These are phyloP conservation scores for Hydrotaea cyrtoneurina DNA, from an alignment of 2,888 invertebrate genomes.

Conservation along the genomic window DNA sequence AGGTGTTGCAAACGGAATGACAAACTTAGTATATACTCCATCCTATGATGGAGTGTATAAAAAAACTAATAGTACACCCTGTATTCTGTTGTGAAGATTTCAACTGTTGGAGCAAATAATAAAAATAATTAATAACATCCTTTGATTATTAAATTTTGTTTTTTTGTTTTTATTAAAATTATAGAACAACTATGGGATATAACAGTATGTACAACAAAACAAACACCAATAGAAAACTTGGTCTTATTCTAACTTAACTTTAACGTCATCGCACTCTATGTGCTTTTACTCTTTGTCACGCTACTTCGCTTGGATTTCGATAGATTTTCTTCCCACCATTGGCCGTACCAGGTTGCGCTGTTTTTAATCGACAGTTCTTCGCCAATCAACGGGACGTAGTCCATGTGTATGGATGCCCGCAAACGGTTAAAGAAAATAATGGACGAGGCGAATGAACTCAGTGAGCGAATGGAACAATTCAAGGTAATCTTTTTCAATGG, in stretches of 20 bases:
- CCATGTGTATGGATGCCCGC: slow-evolving; percentile 82
- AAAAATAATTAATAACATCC: too few species aligned
- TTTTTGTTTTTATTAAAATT: slow-evolving; percentile 38
- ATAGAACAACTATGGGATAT: not conserved
- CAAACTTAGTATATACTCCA: too few species aligned
- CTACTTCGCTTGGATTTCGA: slow-evolving; percentile 6
- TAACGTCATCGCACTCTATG: slow-evolving; percentile 63
- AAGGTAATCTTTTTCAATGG: slow-evolving; percentile 76
- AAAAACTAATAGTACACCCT: too few species aligned
- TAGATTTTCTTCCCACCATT: slow-evolving; percentile 77
- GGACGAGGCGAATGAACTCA: slow-evolving; percentile 82
- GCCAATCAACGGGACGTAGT: slow-evolving; percentile 79
- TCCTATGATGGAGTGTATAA: too few species aligned
- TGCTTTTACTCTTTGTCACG: slow-evolving; percentile 33
- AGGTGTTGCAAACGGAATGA: too few species aligned
- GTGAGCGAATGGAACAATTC: slow-evolving; percentile 79
- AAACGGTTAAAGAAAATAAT: slow-evolving; percentile 83
- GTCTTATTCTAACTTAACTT: slow-evolving; percentile 43
- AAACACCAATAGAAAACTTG: slow-evolving; percentile 60
- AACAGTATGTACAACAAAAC: slow-evolving; percentile 39
- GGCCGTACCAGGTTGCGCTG: slow-evolving; percentile 79
- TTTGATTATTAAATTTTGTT: too few species aligned
- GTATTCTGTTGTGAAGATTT: too few species aligned
- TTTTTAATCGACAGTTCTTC: slow-evolving; percentile 74
- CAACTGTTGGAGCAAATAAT: too few species aligned